Conservation (phyloP, 2,797 vertebrate species). For the Podarcis siculus region DNA sequence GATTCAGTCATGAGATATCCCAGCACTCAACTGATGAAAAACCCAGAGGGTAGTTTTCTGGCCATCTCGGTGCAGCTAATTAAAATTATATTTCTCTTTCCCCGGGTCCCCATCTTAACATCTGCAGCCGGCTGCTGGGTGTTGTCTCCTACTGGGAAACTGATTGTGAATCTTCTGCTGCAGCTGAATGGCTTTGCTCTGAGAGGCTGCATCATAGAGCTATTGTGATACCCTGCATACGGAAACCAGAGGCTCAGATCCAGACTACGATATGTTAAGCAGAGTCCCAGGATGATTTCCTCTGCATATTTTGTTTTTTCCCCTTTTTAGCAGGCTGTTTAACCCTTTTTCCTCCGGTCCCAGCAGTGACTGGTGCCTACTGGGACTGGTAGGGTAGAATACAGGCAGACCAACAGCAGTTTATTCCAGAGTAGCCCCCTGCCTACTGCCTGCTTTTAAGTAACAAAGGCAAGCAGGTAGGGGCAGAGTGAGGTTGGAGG, state of each 20-base stretch:
- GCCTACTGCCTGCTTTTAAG: too few relatives aligned
- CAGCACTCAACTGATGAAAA: conserved; percentile 34
- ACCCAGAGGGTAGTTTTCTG: background rate
- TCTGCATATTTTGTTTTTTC: background rate
- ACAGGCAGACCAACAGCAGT: too few relatives aligned
- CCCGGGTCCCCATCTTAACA: background rate
- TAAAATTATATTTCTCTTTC: conserved; percentile 39
- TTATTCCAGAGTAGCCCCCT: too few relatives aligned
- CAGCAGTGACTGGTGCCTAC: too few relatives aligned
- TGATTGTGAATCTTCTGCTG: background rate
- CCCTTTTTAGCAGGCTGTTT: background rate
- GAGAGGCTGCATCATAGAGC: background rate
- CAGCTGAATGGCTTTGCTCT: background rate
- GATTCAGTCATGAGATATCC: background rate
- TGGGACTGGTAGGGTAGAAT: too few relatives aligned
- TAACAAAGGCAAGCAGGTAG: too few relatives aligned
- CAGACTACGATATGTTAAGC: background rate
- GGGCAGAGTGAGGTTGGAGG: too few relatives aligned
- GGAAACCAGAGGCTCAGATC: background rate
- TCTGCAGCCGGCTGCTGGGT: background rate
- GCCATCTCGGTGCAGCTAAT: conserved; percentile 14
- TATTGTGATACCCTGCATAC: background rate
- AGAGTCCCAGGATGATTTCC: background rate
- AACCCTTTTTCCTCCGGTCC: background rate
- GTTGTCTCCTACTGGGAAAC: conserved; percentile 16